Evolutionary conservation across 2,113 vertebrate genomes (phyloP).

Genomic region (Probosciger aterrimus): DNA sequence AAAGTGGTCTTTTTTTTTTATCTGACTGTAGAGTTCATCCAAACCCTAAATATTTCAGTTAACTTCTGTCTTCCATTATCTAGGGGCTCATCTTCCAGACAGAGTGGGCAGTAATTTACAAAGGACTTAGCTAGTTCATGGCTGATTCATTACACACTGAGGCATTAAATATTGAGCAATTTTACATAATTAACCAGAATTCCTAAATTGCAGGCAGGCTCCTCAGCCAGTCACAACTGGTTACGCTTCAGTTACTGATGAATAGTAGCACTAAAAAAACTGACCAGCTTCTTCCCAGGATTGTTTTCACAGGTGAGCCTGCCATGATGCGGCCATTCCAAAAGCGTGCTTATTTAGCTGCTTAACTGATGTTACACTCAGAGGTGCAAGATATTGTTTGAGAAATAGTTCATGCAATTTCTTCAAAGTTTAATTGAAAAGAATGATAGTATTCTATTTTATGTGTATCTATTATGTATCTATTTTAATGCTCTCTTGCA

Average conservation of each 20-base stretch:
- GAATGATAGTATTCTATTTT: background rate
- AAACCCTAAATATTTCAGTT: conserved; percentile 23
- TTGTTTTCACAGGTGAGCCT: background rate
- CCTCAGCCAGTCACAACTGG: background rate
- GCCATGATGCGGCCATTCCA: background rate
- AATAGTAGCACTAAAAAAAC: background rate
- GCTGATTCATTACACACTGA: conserved; percentile 9
- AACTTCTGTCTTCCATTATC: background rate
- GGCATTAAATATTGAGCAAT: conserved; percentile 40
- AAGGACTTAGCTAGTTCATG: background rate
- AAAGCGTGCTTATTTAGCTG: background rate
- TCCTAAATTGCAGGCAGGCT: conserved; percentile 10
- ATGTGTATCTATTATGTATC: background rate
- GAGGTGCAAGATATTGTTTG: background rate
- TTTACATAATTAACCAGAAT: conserved; percentile 42
- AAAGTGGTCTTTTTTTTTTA: background rate
- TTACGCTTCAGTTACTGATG: background rate
- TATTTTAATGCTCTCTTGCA: background rate
- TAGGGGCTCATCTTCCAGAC: background rate
- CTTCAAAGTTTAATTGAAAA: background rate
- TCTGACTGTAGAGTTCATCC: background rate
- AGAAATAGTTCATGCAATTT: background rate
- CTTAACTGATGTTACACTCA: background rate
- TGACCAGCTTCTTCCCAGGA: background rate
- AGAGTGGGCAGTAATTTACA: conserved; percentile 22